Conservation (phyloP, 2,797 vertebrate species). For the Florisuga fusca region DNA sequence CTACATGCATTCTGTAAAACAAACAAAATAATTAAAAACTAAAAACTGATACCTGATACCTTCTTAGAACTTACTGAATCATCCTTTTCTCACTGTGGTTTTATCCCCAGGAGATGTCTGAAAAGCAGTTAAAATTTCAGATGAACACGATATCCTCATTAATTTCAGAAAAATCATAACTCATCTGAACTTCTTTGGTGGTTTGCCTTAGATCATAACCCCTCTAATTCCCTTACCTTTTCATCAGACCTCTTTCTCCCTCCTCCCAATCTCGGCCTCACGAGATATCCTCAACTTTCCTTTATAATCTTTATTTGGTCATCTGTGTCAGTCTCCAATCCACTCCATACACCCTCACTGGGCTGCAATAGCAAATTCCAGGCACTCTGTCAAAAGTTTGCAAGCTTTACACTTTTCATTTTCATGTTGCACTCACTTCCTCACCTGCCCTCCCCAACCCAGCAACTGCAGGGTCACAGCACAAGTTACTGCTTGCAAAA, state of each 20-base stretch:
- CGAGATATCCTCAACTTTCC: neutral
- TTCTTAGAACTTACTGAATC: neutral
- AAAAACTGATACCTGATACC: neutral
- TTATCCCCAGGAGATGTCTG: neutral
- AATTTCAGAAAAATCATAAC: neutral
- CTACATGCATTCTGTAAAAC: neutral
- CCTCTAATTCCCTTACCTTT: neutral
- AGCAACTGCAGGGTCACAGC: fast-evolving
- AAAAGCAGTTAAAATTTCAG: neutral
- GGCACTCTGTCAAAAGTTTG: neutral
- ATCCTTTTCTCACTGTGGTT: neutral
- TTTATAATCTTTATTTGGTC: neutral
- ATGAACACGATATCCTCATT: neutral
- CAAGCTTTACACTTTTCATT: neutral
- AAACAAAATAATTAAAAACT: neutral
- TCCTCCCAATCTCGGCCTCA: neutral
- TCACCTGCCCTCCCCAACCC: neutral
- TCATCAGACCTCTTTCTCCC: neutral
- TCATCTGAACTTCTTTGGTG: neutral
- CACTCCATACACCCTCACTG: neutral
- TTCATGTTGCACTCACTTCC: fast-evolving
- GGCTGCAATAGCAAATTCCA: neutral
- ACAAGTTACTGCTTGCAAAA: neutral
- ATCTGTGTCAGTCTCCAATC: fast-evolving
- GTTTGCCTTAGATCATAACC: neutral